Percentiles rank a stretch among this genome's conserved stretches.
These are phyloP conservation scores for Enoplosus armatus DNA, from an alignment of 2,797 vertebrate species.

Conservation along the genomic window DNA sequence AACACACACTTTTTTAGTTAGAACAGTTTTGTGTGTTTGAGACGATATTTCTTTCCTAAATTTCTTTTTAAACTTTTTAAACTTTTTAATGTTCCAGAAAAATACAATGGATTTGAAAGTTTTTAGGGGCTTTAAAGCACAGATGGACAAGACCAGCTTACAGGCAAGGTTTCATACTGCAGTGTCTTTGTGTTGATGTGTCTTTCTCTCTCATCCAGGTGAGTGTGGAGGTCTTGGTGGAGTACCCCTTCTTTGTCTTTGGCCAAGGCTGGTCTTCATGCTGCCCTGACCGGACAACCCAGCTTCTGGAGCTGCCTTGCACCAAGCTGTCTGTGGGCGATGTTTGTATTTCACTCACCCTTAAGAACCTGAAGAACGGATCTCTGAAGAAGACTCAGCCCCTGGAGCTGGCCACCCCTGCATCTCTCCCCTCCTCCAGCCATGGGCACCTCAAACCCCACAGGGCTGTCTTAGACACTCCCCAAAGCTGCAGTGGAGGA, in stretches of 20 bases:
- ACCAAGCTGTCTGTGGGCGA: slow-evolving; percentile 98
- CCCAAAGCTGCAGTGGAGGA: slow-evolving; percentile 81
- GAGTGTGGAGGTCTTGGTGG: slow-evolving; percentile 97
- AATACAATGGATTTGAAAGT: neutral
- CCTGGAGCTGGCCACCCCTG: slow-evolving; percentile 78
- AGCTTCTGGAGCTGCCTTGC: slow-evolving; percentile 97
- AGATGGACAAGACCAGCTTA: neutral
- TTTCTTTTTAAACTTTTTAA: too few species aligned
- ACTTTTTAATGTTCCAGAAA: neutral
- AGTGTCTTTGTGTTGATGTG: neutral
- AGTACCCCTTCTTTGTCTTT: slow-evolving; percentile 99
- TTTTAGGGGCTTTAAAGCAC: neutral
- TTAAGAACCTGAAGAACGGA: slow-evolving; percentile 97
- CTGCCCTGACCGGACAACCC: slow-evolving; percentile 96
- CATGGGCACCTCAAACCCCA: slow-evolving; percentile 88
- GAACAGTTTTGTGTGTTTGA: neutral
- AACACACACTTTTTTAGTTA: neutral
- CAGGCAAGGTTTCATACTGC: neutral
- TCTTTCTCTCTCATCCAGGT: slow-evolving; percentile 84
- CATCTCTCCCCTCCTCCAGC: slow-evolving; percentile 54
- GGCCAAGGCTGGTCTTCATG: slow-evolving; percentile 99
- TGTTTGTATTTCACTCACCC: slow-evolving; percentile 98
- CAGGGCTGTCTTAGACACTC: slow-evolving; percentile 80
- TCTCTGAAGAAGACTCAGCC: slow-evolving; percentile 95
- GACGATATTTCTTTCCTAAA: neutral